Evolutionary conservation across 2,113 vertebrate species (phyloP), one percentile per base, ranked within the genome.

Genomic region (Tonatia bakeri): DNA sequence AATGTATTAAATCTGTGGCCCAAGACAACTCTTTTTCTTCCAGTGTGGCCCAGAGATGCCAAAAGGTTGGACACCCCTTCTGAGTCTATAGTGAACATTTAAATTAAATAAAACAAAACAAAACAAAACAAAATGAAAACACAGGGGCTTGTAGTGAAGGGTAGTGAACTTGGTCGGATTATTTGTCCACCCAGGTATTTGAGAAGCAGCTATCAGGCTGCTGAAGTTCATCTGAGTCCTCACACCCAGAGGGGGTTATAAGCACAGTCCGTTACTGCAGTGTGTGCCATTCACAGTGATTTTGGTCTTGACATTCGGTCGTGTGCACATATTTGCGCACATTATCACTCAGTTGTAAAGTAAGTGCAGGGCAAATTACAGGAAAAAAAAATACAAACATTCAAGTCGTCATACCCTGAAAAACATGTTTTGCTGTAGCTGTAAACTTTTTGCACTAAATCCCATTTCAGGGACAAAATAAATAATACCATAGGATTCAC

Each of bases 341-440:
- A 95, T 45, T 92, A 77, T 95, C 96, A 98, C 82, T 94, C 98
- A 82, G 77, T 84, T 97, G 95, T 96, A 97, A 97, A 97, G 77
- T 97, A 98, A 98, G 98, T 98, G 98, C 98, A 98, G 98, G 98
- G 98, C 91, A 98, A 98, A 97, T 92, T 93, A 97, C 96, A 98
- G 84, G 96, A 89, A 61, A 59, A 97, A 93, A 93, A 96, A 88
- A 73, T 87, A 97, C 47, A 95, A 97, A 98, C 98, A 98, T 99
- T 99, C 98, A 99, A 98, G 98, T 98, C 98, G 97, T 97, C 97
- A 97, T 97, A 98, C 97, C 98, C 98, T 98, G 98, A 98, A 98
- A 98, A 95, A 98, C 97, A 98, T 96, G 96, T 96, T 97, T 94
- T 81, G 97, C 85, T 95, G 97, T 97, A 96, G 95, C 88, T 97